These are phyloP conservation scores for Scomberomorus guttatus DNA, from an alignment of 2,797 vertebrate genomes.

Conservation along the genomic window DNA sequence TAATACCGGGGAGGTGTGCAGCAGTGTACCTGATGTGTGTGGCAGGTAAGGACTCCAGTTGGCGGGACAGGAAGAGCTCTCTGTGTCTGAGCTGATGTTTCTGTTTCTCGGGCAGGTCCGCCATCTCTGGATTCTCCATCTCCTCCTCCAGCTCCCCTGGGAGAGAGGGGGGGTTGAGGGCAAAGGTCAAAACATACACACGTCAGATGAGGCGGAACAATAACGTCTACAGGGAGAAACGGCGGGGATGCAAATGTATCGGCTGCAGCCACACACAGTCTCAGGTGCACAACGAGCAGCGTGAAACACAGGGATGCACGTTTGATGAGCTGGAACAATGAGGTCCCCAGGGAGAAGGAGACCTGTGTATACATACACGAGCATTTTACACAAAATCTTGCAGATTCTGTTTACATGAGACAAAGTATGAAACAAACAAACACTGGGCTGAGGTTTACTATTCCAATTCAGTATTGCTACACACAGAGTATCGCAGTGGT, in stretches of 20 bases:
- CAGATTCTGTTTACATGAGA: slow-evolving; percentile 1
- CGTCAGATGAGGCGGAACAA: slow-evolving; percentile 63
- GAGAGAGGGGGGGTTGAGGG: slow-evolving; percentile 11
- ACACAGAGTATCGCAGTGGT: not conserved
- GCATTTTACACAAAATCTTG: slow-evolving; percentile 40
- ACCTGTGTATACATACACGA: not conserved
- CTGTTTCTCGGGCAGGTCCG: slow-evolving; percentile 95
- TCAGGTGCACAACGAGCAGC: slow-evolving; percentile 30
- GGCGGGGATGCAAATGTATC: slow-evolving; percentile 24
- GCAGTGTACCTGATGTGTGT: slow-evolving; percentile 94
- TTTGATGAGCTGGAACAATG: slow-evolving; percentile 61
- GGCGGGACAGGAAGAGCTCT: slow-evolving; percentile 96
- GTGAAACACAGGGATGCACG: slow-evolving; percentile 43
- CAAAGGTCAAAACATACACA: slow-evolving; percentile 67
- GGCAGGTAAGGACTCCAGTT: slow-evolving; percentile 96
- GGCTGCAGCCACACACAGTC: slow-evolving; percentile 18
- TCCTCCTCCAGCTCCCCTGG: slow-evolving; percentile 98
- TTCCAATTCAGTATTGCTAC: not conserved
- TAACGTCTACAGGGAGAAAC: slow-evolving; percentile 41
- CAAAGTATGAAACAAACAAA: not conserved
- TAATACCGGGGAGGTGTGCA: not conserved
- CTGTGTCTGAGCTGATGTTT: slow-evolving; percentile 97
- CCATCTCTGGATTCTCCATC: slow-evolving; percentile 96
- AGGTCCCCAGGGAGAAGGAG: slow-evolving; percentile 28
- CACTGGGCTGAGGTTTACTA: not conserved